Conservation (phyloP, 2,888 invertebrate genomes). For the Thymelicus acteon region DNA sequence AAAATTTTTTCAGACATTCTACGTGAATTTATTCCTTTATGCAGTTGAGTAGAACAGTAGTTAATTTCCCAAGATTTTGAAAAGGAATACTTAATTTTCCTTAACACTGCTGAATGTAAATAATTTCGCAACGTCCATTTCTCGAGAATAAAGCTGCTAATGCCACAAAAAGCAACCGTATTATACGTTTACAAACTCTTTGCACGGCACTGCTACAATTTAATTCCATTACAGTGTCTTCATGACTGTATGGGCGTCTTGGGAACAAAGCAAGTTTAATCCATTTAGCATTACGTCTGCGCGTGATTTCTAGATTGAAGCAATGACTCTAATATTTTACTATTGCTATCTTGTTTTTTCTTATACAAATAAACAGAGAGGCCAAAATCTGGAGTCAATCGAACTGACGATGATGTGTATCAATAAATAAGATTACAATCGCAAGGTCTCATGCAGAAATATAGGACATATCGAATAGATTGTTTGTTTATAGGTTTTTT, state of each 20-base stretch:
- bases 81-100: not conserved
- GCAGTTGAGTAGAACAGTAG: no score
- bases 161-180: slow-evolving; percentile 33
- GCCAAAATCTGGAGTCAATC: slow-evolving; percentile 8
- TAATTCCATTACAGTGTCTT: slow-evolving; percentile 59
- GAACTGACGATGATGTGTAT: slow-evolving; percentile 10
- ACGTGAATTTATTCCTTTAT: no score
- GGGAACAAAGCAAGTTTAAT: slow-evolving; percentile 59
- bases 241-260: slow-evolving; percentile 45
- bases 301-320: slow-evolving; percentile 35
- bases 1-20: no score
- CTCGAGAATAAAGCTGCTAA: not conserved
- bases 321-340: slow-evolving; percentile 46
- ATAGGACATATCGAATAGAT: no score
- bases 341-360: slow-evolving; percentile 12
- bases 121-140: not conserved
- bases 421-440: slow-evolving; percentile 2
- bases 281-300: slow-evolving; percentile 46
- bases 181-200: slow-evolving; percentile 46
- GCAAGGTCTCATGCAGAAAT: not conserved
- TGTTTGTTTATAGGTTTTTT: no score
- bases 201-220: slow-evolving; percentile 44
- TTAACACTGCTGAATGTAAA: not conserved
- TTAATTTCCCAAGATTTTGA: no score
- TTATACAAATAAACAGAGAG: slow-evolving; percentile 3